A percentile compares a stretch with the other conserved stretches of the same genome.
Evolutionary conservation across 2,113 vertebrate genomes (phyloP).

Genomic region (Lophius piscatorius): DNA sequence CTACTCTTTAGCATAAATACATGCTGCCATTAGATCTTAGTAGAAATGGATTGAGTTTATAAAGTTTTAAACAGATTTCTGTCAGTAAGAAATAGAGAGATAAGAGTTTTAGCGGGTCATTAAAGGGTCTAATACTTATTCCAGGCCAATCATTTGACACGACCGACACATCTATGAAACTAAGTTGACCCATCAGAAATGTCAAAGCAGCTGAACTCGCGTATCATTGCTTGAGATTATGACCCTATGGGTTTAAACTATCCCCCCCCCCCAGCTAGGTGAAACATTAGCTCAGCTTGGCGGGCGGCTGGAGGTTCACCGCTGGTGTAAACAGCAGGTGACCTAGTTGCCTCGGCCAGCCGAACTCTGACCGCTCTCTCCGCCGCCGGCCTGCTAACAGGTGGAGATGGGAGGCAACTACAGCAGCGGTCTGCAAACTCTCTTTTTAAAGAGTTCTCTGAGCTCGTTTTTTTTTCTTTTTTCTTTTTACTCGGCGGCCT

Average conservation of each 20-base stretch:
- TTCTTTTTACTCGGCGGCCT: too few relatives aligned
- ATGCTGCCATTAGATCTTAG: too few relatives aligned
- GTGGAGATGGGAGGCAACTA: constrained; percentile 9
- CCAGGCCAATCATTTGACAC: too few relatives aligned
- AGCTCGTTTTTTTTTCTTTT: too few relatives aligned
- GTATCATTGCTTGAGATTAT: neutral
- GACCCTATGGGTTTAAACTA: constrained; percentile 1
- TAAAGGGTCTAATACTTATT: too few relatives aligned
- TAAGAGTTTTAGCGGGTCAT: too few relatives aligned
- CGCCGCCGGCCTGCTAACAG: constrained; percentile 23
- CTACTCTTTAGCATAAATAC: too few relatives aligned
- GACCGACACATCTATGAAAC: neutral
- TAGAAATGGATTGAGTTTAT: too few relatives aligned
- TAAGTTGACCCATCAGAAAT: neutral
- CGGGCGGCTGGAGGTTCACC: constrained; percentile 11
- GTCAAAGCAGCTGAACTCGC: neutral
- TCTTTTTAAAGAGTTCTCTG: too few relatives aligned
- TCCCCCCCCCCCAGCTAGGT: constrained; percentile 41
- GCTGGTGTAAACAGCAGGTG: constrained; percentile 64
- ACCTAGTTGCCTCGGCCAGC: constrained; percentile 52
- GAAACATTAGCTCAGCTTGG: constrained; percentile 60
- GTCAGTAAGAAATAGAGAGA: too few relatives aligned
- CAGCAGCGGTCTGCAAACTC: constrained; percentile 13
- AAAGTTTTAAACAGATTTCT: too few relatives aligned
- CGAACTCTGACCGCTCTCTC: neutral